phyloP scores from a whole-genome alignment of 2,888 invertebrate species.

The Zeuzera pyrina region DNA sequence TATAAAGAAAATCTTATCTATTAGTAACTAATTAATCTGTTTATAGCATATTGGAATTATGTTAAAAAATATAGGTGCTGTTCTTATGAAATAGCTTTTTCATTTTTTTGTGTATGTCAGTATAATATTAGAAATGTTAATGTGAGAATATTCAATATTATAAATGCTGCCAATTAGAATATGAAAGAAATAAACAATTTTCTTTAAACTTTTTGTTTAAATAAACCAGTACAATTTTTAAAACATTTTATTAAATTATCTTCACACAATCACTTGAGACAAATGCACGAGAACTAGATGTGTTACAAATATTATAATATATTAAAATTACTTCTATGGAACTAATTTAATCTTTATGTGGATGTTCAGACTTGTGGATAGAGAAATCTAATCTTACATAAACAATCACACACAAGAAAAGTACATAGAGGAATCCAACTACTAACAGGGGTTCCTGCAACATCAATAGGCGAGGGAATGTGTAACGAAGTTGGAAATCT shows the following conservation, averaged over 20 bases:
- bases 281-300: conserved; percentile 38
- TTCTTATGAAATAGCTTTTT: too few species aligned
- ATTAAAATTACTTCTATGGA: not conserved
- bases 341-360: conserved; percentile 60
- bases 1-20: too few species aligned
- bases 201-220: too few species aligned
- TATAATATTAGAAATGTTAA: too few species aligned
- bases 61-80: too few species aligned
- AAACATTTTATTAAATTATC: conserved; percentile 19
- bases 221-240: conserved; percentile 36
- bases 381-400: conserved; percentile 97
- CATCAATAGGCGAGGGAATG: conserved; percentile 88
- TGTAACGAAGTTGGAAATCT: conserved; percentile 92
- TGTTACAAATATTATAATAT: conserved; percentile 20
- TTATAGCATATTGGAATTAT: too few species aligned
- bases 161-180: too few species aligned
- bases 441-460: conserved; percentile 95
- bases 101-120: too few species aligned
- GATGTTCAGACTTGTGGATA: conserved; percentile 81
- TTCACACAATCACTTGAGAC: conserved; percentile 29
- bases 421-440: conserved; percentile 87
- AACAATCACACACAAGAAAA: conserved; percentile 93
- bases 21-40: too few species aligned
- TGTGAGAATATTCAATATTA: too few species aligned
- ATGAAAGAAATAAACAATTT: too few species aligned